Evolutionary conservation across 2,113 vertebrate genomes (phyloP), one percentile per base, ranked within the genome.

Genomic region (Podarcis muralis): DNA sequence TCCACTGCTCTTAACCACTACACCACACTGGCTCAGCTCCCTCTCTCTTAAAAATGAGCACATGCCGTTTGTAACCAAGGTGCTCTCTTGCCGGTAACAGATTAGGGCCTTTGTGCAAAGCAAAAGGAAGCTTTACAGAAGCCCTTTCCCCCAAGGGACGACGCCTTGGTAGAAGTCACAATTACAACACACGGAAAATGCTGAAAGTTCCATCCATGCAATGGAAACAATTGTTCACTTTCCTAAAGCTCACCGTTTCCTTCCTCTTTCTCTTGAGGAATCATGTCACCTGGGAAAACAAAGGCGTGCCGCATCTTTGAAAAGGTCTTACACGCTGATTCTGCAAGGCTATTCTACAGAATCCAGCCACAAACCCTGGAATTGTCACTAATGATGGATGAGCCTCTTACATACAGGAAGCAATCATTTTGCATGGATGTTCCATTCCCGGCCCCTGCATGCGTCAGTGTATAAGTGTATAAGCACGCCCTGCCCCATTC

Each of bases 161-260:
- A 5, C 11, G 23, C 66, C 82, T 22, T 11, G n/a, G 37, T 25
- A 43, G n/a, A 83, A 62, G 5, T 62, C 18, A 20, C 59, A 62
- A 62, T 62, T 62, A 62, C 59, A 15, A 6, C 71, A 30, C 40
- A 16, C 82, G 79, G 86, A 82, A 87, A 87, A 62, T 81, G 40
- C 57, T 65, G 69, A 62, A 75, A 43, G 27, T 40, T 62, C 59
- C 65, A 81, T 62, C 79, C 53, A 40, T 35, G 79, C 40, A 40
- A 87, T 82, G 86, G 86, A 87, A 87, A 87, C 53, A 59, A 62
- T 81, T 53, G 76, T 72, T 81, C 78, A 81, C 18, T 32, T 87
- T 74, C 27, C 40, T n/a, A 74, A 72, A 81, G 53, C 66, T 37
- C 78, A 87, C 40, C 4, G 11, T 66, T 86, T 43, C 75, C 35